phyloP scores from a whole-genome alignment of 92 coral and sea anemone species.

The Porites evermanni region DNA sequence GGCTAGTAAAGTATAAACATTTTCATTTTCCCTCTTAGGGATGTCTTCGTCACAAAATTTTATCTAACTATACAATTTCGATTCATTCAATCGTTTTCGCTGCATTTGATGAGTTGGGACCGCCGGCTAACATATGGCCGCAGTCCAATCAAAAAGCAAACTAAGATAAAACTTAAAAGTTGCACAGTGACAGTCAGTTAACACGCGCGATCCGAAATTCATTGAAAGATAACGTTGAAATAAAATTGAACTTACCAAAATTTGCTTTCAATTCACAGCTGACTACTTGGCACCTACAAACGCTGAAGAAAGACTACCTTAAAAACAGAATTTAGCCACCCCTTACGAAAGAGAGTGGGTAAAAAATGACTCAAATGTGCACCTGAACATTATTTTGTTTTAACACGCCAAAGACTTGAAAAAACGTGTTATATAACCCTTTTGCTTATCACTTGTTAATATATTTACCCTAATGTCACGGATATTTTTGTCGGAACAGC shows the following conservation, averaged over 20 bases:
- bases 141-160: not conserved
- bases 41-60: no score
- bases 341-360: no score
- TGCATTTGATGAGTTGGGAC: no score
- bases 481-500: conserved; percentile 25
- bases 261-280: not conserved
- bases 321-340: no score
- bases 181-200: not conserved
- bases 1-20: no score
- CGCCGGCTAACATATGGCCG: no score
- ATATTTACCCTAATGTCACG: conserved; percentile 16
- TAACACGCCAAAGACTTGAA: not conserved
- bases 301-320: no score
- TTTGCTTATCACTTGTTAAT: not conserved
- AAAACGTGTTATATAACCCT: not conserved
- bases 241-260: conserved; percentile 2
- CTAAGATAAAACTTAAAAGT: not conserved
- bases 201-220: not conserved
- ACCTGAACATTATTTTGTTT: not conserved
- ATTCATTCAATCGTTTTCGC: no score
- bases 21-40: no score
- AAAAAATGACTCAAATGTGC: not conserved
- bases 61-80: no score
- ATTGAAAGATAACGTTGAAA: not conserved
- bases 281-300: not conserved